Evolutionary conservation across 2,797 vertebrate genomes (phyloP).

Genomic region (Macroramphosus scolopax): DNA sequence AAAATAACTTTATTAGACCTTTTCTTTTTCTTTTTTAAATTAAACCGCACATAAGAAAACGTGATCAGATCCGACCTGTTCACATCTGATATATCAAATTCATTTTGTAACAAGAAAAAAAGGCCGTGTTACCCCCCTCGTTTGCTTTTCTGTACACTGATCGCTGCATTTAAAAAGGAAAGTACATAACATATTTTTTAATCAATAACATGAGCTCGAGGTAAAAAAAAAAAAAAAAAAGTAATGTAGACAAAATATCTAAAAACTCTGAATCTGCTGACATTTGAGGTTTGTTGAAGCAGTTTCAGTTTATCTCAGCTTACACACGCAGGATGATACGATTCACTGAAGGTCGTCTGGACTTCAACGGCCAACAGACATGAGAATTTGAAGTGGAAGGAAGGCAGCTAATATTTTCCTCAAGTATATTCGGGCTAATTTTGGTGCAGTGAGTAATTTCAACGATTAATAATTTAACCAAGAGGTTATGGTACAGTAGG

Average conservation of each 20-base stretch:
- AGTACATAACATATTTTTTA: neutral
- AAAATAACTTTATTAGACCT: slow-evolving; percentile 33
- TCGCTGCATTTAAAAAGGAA: too few relatives aligned
- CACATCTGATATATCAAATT: neutral
- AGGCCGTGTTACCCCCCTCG: neutral
- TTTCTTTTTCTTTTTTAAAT: neutral
- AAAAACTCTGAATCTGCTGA: too few relatives aligned
- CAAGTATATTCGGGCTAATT: too few relatives aligned
- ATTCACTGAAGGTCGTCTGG: too few relatives aligned
- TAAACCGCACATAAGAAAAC: neutral
- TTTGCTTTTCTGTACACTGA: neutral
- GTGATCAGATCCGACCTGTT: too few relatives aligned
- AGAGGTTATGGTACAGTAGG: slow-evolving; percentile 20
- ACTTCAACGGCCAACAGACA: too few relatives aligned
- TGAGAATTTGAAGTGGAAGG: neutral
- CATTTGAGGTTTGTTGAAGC: too few relatives aligned
- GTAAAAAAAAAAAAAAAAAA: slow-evolving; percentile 4
- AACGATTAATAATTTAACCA: too few relatives aligned
- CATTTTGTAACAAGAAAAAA: slow-evolving; percentile 9
- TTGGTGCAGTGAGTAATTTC: too few relatives aligned
- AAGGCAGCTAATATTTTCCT: slow-evolving; percentile 1
- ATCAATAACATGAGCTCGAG: slow-evolving; percentile 11
- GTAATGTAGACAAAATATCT: too few relatives aligned
- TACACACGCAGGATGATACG: too few relatives aligned
- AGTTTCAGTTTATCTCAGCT: too few relatives aligned